Base-by-base conservation (phyloP, 2,888 invertebrate species). In the Papilio elwesi region DNA sequence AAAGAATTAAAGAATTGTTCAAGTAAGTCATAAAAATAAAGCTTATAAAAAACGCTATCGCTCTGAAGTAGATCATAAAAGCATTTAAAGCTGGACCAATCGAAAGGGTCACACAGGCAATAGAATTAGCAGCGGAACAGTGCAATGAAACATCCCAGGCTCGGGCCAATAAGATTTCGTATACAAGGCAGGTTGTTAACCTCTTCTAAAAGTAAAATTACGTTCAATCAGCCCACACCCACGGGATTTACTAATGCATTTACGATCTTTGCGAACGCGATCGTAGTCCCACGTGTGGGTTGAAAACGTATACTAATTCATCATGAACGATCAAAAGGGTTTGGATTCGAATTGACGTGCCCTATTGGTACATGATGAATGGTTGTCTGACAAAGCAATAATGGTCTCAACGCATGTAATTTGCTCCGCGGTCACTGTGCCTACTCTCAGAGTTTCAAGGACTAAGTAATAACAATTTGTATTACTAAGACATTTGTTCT, bases 201-300 rank as follows among this genome's bases (percentile, higher is more conserved):
- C 91, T 87, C 87, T 78, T 81, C 85, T 87, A 85, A 86, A 89
- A 90, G 88, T 88, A 90, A 90, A 89, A 90, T 90, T 87, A 90
- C 85, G 85, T 85, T 86, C 87, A 88, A 89, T 92, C 90, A 90
- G 82, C 85, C 80, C 78, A 87, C 85, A 76, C 92, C 91, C 88
- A 92, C 90, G 83, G 81, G 79, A 83, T 87, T 87, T 88, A 87
- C 87, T 85, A 87, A 89, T 88, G 87, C 87, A 85, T 89, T 87
- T 90, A 90, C 89, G 83, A 90, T 88, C 83, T 82, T 78, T 82
- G 83, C 84, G 84, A 88, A 81, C 82, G 83, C 84, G 84, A 88
- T 81, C 78, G 82, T 78, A 83, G 78, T 81, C 87, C 85, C 83
- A 83, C 82, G 78, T 78, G 78, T 74, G 71, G 68, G 70, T 76